Percentiles rank a stretch among this genome's conserved stretches.
These are phyloP conservation scores for Oscheius onirici DNA, from an alignment of 2,888 invertebrate genomes.

Conservation along the genomic window DNA sequence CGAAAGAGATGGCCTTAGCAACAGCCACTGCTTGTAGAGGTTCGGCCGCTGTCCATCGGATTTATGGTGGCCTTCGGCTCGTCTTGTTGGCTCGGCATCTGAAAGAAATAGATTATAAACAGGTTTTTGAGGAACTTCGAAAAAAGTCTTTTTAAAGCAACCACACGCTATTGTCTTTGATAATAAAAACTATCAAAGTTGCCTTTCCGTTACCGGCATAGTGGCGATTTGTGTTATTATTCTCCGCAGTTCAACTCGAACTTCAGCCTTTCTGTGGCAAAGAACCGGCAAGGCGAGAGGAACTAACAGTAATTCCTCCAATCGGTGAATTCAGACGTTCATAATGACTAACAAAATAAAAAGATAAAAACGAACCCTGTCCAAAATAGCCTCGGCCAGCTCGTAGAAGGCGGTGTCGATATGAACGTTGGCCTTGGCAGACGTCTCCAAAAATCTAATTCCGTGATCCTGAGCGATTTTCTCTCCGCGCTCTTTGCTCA, in stretches of 20 bases:
- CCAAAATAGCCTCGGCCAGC: conserved; percentile 80
- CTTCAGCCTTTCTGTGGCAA: no score
- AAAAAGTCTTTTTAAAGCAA: no score
- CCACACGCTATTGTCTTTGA: no score
- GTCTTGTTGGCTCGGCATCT: conserved; percentile 49
- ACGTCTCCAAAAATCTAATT: conserved; percentile 90
- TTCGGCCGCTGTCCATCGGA: conserved; percentile 23
- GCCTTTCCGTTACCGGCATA: no score
- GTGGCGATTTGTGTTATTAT: no score
- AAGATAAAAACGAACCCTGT: conserved; percentile 56
- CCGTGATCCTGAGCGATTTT: conserved; percentile 52
- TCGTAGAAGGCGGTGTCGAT: conserved; percentile 98
- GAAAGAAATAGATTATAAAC: conserved; percentile 12
- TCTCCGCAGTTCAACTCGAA: no score
- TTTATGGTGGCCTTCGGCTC: conserved; percentile 37
- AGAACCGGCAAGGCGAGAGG: no score
- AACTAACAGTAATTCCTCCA: no score
- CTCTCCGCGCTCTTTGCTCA: conserved; percentile 78
- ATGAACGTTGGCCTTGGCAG: conserved; percentile 95
- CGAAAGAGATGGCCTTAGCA: conserved; percentile 10
- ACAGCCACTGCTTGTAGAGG: conserved; percentile 13
- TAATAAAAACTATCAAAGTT: no score
- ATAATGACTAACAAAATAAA: background rate
- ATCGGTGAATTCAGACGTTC: no score
- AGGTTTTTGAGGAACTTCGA: background rate